Evolutionary conservation across 2,113 vertebrate genomes (phyloP).

Genomic region (Scolopax mira): DNA sequence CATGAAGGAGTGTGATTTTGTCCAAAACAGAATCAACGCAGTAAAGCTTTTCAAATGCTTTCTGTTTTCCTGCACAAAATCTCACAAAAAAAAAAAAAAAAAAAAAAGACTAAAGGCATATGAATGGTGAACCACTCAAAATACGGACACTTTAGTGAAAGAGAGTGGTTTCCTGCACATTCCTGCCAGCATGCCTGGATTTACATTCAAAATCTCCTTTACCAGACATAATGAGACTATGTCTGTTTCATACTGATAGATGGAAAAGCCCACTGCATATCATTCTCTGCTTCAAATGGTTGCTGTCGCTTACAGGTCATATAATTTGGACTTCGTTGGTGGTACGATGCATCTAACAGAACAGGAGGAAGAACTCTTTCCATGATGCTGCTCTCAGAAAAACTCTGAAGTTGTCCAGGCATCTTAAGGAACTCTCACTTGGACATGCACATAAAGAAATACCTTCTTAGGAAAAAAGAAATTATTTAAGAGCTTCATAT

Average conservation of each 20-base stretch:
- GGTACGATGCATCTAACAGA: not conserved
- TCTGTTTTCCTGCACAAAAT: not conserved
- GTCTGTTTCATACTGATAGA: not conserved
- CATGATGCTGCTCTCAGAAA: not conserved
- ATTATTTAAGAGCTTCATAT: not conserved
- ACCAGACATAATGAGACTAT: not conserved
- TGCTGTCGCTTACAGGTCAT: rapidly evolving
- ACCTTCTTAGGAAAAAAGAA: not conserved
- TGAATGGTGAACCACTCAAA: not conserved
- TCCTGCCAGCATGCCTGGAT: not conserved
- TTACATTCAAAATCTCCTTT: slow-evolving; percentile 6
- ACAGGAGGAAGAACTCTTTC: not conserved
- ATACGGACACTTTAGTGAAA: not conserved
- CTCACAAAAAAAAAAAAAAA: not conserved
- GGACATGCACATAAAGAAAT: not conserved
- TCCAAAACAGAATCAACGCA: not conserved
- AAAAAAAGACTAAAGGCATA: not conserved
- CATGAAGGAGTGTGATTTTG: not conserved
- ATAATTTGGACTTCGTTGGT: not conserved
- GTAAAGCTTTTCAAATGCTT: not conserved
- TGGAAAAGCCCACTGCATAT: not conserved
- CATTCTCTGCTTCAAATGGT: not conserved
- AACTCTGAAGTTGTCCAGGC: not conserved
- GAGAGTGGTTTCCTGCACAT: not conserved
- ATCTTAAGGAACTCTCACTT: not conserved